A percentile compares a stretch with the other conserved stretches of the same genome.
These are phyloP conservation scores for Poeciliopsis presidionis DNA, from an alignment of 2,797 vertebrate genomes.

Conservation along the genomic window DNA sequence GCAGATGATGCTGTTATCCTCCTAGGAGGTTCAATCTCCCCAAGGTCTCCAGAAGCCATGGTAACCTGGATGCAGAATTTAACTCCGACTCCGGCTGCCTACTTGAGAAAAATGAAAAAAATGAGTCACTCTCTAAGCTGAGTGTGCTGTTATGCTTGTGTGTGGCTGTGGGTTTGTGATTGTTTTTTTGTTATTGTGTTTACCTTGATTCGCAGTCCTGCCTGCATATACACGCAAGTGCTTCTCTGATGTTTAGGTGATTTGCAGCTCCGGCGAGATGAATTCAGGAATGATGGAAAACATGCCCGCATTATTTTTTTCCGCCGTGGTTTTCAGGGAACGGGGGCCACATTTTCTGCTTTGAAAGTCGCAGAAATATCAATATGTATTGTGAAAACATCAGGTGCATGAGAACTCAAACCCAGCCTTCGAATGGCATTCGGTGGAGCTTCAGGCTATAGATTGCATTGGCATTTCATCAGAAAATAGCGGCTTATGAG, in stretches of 20 bases:
- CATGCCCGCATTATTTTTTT: constrained; percentile 30
- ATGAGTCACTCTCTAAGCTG: constrained; percentile 18
- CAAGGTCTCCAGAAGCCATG: constrained; percentile 33
- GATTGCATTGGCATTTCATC: constrained; percentile 59
- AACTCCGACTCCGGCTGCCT: constrained; percentile 26
- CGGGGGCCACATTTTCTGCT: constrained; percentile 35
- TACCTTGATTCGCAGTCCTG: constrained; percentile 25
- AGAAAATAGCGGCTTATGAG: constrained; percentile 42
- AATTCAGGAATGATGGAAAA: constrained; percentile 56
- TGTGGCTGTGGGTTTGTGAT: constrained; percentile 20
- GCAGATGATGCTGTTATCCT: constrained; percentile 38
- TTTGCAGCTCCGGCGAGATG: constrained; percentile 33
- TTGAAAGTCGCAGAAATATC: constrained; percentile 52
- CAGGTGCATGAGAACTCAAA: constrained; percentile 58
- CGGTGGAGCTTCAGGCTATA: constrained; percentile 59
- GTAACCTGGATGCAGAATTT: constrained; percentile 51
- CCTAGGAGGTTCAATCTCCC: constrained; percentile 30
- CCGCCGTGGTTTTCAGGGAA: constrained; percentile 45
- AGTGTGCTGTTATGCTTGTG: constrained; percentile 24
- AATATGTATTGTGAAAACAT: constrained; percentile 60
- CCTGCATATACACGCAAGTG: constrained; percentile 13
- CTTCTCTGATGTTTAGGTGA: constrained; percentile 37
- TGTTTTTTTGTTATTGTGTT: constrained; percentile 29
- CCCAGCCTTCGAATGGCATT: constrained; percentile 56
- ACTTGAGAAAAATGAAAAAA: constrained; percentile 5